Conservation (phyloP, 2,797 vertebrate genomes). For the Capromys pilorides region DNA sequence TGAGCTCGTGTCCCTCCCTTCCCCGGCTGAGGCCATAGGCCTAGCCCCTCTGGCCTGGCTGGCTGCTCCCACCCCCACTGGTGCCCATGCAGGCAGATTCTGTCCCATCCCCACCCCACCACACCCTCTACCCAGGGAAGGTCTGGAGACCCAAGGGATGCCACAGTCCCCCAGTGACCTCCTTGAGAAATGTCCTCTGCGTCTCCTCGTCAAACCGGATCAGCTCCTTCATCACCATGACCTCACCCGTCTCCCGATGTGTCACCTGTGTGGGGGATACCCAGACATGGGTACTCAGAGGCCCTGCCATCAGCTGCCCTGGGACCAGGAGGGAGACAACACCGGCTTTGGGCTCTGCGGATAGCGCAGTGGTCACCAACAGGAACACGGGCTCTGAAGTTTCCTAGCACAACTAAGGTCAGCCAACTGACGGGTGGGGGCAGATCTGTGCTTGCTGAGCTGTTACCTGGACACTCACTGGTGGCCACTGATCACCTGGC, state of each 20-base stretch:
- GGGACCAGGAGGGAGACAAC: not conserved
- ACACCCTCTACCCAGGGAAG: not conserved
- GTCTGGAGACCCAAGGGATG: not conserved
- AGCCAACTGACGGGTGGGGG: not conserved
- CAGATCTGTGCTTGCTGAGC: not conserved
- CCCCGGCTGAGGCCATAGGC: not conserved
- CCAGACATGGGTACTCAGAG: not conserved
- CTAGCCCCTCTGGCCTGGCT: not conserved
- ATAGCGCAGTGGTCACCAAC: not conserved
- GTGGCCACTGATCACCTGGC: not conserved
- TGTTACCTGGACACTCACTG: not conserved
- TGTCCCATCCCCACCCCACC: not conserved
- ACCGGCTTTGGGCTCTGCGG: not conserved
- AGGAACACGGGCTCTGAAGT: not conserved
- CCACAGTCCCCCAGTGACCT: conserved; percentile 85
- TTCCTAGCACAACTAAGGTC: not conserved
- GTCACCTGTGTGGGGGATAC: conserved; percentile 89
- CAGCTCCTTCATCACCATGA: conserved; percentile 99
- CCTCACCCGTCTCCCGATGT: conserved; percentile 95
- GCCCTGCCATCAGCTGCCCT: not conserved
- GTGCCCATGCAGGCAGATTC: not conserved
- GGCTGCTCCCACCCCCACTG: too few relatives aligned
- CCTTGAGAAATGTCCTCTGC: conserved; percentile 96
- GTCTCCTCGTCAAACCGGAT: conserved; percentile 98
- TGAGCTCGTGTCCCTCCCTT: rapidly evolving